phyloP scores from a whole-genome alignment of 2,797 vertebrate genomes.

The Typhlichthys subterraneus region DNA sequence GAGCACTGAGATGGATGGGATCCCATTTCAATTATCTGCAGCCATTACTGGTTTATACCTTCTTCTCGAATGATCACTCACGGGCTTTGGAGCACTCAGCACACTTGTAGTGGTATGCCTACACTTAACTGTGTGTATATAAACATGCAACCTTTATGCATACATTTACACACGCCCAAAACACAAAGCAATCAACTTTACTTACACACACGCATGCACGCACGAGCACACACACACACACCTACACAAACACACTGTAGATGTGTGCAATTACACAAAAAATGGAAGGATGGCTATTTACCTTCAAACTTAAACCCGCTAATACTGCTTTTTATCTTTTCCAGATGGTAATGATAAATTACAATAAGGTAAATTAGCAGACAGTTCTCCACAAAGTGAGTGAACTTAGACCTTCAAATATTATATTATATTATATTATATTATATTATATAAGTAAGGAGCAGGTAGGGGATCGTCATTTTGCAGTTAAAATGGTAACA shows the following conservation, averaged over 20 bases:
- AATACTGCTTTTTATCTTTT: too few species aligned
- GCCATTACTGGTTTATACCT: conserved; percentile 54
- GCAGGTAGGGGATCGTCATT: too few species aligned
- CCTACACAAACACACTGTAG: conserved; percentile 43
- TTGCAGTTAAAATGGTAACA: too few species aligned
- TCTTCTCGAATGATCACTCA: conserved; percentile 34
- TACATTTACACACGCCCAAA: background rate
- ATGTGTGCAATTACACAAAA: conserved; percentile 19
- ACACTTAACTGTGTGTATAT: conserved; percentile 29
- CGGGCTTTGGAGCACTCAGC: conserved; percentile 30
- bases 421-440: too few species aligned
- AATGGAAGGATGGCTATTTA: too few species aligned
- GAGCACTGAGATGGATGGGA: conserved; percentile 40
- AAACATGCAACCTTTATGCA: background rate
- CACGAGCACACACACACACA: background rate
- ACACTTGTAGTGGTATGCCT: conserved; percentile 31
- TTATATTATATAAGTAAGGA: too few species aligned
- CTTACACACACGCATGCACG: conserved; percentile 1
- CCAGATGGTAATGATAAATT: too few species aligned
- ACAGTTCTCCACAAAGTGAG: too few species aligned
- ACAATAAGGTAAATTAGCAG: too few species aligned
- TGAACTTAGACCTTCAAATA: too few species aligned
- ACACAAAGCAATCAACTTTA: conserved; percentile 35
- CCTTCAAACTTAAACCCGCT: too few species aligned
- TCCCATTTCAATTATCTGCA: conserved; percentile 63